Percentiles rank a stretch among this genome's conserved stretches.
Conservation (phyloP, 2,888 invertebrate species). For the Cerceris ruficornis region DNA sequence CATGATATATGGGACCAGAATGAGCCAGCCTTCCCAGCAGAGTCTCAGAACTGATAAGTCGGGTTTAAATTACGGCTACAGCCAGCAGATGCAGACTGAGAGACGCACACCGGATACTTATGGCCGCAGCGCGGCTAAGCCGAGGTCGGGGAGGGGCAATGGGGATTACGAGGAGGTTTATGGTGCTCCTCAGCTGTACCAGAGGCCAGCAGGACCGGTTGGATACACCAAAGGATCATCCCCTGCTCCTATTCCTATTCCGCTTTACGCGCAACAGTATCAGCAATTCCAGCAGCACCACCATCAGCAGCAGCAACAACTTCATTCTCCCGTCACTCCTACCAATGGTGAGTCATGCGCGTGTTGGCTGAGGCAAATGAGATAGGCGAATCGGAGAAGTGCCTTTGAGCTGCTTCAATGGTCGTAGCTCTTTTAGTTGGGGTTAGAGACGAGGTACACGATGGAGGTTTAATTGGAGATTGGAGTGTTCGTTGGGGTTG, state of each 20-base stretch:
- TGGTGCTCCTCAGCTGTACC: slow-evolving; percentile 77
- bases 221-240: slow-evolving; percentile 65
- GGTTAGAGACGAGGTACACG: too few relatives aligned
- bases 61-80: slow-evolving; percentile 80
- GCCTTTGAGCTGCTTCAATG: too few relatives aligned
- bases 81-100: slow-evolving; percentile 82
- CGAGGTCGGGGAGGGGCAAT: slow-evolving; percentile 79
- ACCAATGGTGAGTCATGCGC: slow-evolving; percentile 57
- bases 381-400: background rate
- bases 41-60: slow-evolving; percentile 76
- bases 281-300: slow-evolving; percentile 65
- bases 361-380: background rate
- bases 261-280: slow-evolving; percentile 72
- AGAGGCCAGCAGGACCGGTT: slow-evolving; percentile 75
- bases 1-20: slow-evolving; percentile 66
- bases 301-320: slow-evolving; percentile 57
- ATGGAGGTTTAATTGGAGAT: too few relatives aligned
- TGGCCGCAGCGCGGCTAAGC: slow-evolving; percentile 83
- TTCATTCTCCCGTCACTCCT: slow-evolving; percentile 58
- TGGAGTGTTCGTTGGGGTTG: too few relatives aligned
- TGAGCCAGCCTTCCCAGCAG: slow-evolving; percentile 69
- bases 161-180: slow-evolving; percentile 92
- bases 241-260: slow-evolving; percentile 75
- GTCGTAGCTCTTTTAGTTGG: too few relatives aligned
- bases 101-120: slow-evolving; percentile 93